A percentile compares a stretch with the other conserved stretches of the same genome.
Evolutionary conservation across 2,797 vertebrate genomes (phyloP).

Genomic region (Protonibea diacanthus): DNA sequence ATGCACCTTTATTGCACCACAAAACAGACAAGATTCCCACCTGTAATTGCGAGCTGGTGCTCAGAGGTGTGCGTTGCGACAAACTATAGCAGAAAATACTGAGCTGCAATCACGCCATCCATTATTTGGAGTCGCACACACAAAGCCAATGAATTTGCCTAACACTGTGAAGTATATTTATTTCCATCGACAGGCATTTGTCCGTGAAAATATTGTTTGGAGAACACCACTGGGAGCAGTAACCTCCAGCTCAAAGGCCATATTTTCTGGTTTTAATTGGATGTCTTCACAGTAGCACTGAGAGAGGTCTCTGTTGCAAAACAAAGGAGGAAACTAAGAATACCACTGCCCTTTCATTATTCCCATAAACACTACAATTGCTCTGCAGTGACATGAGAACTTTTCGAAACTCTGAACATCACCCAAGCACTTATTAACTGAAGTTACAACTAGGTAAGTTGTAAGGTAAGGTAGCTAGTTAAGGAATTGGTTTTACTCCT

Average conservation of each 20-base stretch:
- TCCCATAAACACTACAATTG: conserved; percentile 71
- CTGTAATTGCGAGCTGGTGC: conserved; percentile 1
- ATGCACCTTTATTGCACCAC: conserved; percentile 5
- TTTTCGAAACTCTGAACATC: conserved; percentile 60
- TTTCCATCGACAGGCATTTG: conserved; percentile 76
- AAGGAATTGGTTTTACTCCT: conserved; percentile 43
- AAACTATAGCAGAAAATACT: conserved; percentile 9
- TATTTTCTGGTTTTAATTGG: conserved; percentile 83
- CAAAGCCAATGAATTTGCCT: conserved; percentile 45
- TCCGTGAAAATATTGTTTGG: conserved; percentile 74
- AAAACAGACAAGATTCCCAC: conserved; percentile 11
- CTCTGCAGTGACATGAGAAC: conserved; percentile 57
- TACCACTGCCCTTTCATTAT: conserved; percentile 74
- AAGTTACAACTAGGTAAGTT: conserved; percentile 44
- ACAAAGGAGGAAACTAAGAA: conserved; percentile 70
- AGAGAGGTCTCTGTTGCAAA: conserved; percentile 73
- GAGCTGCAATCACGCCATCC: conserved; percentile 33
- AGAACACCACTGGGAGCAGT: conserved; percentile 72
- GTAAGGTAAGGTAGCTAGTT: conserved; percentile 58
- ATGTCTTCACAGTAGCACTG: conserved; percentile 68
- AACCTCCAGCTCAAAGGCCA: conserved; percentile 76
- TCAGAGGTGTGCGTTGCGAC: conserved; percentile 18
- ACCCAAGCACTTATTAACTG: conserved; percentile 39
- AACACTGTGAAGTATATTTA: conserved; percentile 64
- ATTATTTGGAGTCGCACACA: conserved; percentile 47